Conservation (phyloP, 2,113 vertebrate species). For the Halcyon senegalensis region DNA sequence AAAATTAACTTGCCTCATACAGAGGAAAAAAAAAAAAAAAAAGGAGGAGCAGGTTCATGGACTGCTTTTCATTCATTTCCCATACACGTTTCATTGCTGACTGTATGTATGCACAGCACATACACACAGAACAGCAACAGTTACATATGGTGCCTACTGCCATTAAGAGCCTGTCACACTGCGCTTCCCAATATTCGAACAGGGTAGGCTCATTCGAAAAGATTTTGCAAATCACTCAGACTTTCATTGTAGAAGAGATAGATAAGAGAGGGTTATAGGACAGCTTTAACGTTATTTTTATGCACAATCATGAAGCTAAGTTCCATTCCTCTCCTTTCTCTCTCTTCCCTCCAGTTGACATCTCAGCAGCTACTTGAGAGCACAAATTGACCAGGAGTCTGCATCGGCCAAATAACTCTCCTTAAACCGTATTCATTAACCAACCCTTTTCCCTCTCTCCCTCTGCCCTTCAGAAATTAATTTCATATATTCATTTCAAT, state of each 20-base stretch:
- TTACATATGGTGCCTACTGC: neutral
- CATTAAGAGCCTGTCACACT: neutral
- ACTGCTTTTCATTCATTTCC: constrained; percentile 29
- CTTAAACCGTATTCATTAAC: neutral
- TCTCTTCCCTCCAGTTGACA: neutral
- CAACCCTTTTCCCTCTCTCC: neutral
- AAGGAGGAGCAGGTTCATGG: neutral
- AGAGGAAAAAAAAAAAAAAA: neutral
- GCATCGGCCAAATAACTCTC: neutral
- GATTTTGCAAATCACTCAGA: constrained; percentile 18
- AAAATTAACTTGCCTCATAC: constrained; percentile 7
- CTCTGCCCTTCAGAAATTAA: neutral
- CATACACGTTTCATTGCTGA: neutral
- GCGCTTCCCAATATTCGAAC: neutral
- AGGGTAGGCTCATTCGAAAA: neutral
- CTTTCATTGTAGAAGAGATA: neutral
- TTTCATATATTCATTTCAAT: neutral
- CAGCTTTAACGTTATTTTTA: neutral
- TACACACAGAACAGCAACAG: neutral
- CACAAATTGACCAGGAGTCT: constrained; percentile 8
- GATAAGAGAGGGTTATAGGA: neutral
- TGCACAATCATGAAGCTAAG: neutral
- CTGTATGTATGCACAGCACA: neutral
- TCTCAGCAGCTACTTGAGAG: neutral
- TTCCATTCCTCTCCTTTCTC: neutral